A percentile compares a stretch with the other conserved stretches of the same genome.
Conservation (phyloP, 1,140 invertebrate genomes). For the Limonius californicus region DNA sequence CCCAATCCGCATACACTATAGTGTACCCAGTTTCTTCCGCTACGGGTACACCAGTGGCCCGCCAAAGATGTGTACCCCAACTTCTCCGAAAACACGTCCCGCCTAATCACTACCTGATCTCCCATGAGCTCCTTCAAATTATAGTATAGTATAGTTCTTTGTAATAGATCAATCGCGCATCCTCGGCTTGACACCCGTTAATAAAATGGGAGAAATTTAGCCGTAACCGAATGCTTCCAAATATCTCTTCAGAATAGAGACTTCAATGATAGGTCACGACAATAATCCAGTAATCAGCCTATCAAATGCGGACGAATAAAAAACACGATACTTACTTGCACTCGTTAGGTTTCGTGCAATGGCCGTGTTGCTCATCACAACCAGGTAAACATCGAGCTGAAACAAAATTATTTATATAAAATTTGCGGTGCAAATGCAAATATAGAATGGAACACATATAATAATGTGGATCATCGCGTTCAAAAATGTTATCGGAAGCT, state of each 20-base stretch:
- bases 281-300: too few species aligned
- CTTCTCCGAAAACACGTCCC: background rate
- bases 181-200: too few species aligned
- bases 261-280: background rate
- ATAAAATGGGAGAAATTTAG: too few species aligned
- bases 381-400: slow-evolving; percentile 87
- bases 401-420: slow-evolving; percentile 48
- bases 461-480: too few species aligned
- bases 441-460: too few species aligned
- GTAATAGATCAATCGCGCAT: too few species aligned
- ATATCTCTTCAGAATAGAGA: background rate
- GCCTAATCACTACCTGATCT: background rate
- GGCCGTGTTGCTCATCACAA: slow-evolving; percentile 84
- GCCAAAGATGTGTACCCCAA: background rate
- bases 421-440: too few species aligned
- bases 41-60: background rate
- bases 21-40: slow-evolving; percentile 18
- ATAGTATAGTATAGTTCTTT: too few species aligned
- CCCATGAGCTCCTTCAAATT: too few species aligned
- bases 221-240: too few species aligned
- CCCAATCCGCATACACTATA: slow-evolving; percentile 39
- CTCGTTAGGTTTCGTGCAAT: slow-evolving; percentile 88
- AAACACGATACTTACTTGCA: slow-evolving; percentile 79
- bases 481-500: too few species aligned
- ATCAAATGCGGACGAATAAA: too few species aligned